A percentile compares a stretch with the other conserved stretches of the same genome.
Conservation (phyloP, 1,140 invertebrate genomes). For the Camponotus pennsylvanicus region DNA sequence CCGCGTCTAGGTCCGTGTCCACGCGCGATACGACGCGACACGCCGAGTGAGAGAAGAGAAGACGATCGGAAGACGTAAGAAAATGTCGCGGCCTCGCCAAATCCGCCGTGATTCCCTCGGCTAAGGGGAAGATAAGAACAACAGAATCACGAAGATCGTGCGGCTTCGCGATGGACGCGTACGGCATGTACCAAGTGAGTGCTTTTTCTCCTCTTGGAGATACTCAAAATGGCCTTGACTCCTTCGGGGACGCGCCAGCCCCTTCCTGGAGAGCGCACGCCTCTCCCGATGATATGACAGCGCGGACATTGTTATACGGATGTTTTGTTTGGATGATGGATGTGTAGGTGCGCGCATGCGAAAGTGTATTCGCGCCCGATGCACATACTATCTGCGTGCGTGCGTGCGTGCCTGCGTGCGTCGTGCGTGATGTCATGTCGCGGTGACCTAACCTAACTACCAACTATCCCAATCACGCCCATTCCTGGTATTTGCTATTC, state of each 20-base stretch:
- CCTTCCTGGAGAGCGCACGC: background rate
- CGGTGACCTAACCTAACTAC: constrained; percentile 70
- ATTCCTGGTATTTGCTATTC: constrained; percentile 78
- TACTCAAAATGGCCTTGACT: constrained; percentile 80
- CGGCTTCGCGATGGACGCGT: constrained; percentile 82
- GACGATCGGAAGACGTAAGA: background rate
- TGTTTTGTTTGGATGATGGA: constrained; percentile 37
- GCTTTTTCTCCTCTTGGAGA: constrained; percentile 35
- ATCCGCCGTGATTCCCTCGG: constrained; percentile 26
- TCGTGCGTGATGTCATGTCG: constrained; percentile 80
- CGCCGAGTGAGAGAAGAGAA: constrained; percentile 17
- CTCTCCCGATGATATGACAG: constrained; percentile 41
- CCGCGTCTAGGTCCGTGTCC: background rate
- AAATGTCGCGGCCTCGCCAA: constrained; percentile 7
- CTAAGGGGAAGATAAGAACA: background rate
- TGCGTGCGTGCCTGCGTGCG: constrained; percentile 67
- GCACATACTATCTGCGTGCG: background rate
- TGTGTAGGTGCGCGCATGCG: constrained; percentile 2
- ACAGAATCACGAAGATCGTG: background rate
- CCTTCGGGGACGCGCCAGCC: constrained; percentile 32
- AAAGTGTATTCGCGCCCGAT: background rate
- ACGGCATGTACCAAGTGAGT: constrained; percentile 85
- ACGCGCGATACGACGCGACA: constrained; percentile 6
- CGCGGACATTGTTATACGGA: background rate
- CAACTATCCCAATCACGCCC: constrained; percentile 80